Percentiles rank a stretch among this genome's conserved stretches.
Evolutionary conservation across 2,888 invertebrate species (phyloP).

Genomic region (Anthrax anthrax): DNA sequence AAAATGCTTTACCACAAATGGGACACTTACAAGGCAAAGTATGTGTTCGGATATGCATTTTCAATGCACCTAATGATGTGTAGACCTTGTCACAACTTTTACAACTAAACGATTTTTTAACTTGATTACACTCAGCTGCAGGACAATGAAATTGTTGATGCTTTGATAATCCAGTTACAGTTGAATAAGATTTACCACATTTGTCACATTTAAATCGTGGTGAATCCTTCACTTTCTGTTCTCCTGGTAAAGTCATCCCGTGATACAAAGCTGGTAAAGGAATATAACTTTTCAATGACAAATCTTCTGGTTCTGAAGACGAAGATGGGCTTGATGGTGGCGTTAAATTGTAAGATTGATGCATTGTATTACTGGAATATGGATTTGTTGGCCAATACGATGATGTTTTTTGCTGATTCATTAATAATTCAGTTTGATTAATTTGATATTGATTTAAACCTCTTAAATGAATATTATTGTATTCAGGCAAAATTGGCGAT

Average conservation of each 20-base stretch:
- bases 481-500: constrained; percentile 13
- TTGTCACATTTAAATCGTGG: constrained; percentile 79
- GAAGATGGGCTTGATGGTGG: constrained; percentile 27
- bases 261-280: constrained; percentile 19
- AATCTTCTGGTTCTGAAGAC: constrained; percentile 29
- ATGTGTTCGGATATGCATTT: constrained; percentile 34
- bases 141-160: constrained; percentile 93
- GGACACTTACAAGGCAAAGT: constrained; percentile 33
- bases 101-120: constrained; percentile 55
- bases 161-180: constrained; percentile 86
- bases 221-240: constrained; percentile 14
- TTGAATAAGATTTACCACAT: constrained; percentile 90
- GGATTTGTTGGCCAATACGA: constrained; percentile 18
- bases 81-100: constrained; percentile 31
- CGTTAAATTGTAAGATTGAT: constrained; percentile 21
- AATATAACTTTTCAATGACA: constrained; percentile 28
- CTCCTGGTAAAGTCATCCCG: neutral
- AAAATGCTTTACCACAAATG: constrained; percentile 33
- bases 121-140: constrained; percentile 63
- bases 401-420: constrained; percentile 17
- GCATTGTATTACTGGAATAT: constrained; percentile 7
- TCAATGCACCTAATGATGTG: constrained; percentile 30
- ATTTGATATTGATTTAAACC: constrained; percentile 19
- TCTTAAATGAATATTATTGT: constrained; percentile 24
- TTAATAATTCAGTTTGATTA: constrained; percentile 11